Evolutionary conservation across 2,113 vertebrate species (phyloP).

Genomic region (Thinocorus orbignyianus): DNA sequence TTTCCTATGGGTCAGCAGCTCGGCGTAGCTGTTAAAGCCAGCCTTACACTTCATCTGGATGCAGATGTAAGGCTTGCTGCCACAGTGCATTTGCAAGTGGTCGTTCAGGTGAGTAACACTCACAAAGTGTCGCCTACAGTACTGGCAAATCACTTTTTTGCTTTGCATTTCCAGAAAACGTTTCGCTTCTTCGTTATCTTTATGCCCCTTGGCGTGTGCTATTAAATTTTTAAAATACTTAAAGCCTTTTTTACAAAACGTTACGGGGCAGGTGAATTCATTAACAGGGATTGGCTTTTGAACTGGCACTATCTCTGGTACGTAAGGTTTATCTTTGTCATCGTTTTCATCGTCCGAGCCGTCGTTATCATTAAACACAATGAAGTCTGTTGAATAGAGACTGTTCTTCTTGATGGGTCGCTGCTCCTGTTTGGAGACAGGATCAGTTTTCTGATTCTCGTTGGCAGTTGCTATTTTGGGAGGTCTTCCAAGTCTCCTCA

Average conservation of each 20-base stretch:
- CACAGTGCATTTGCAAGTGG: slow-evolving; percentile 96
- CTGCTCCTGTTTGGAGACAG: slow-evolving; percentile 78
- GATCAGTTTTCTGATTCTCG: slow-evolving; percentile 77
- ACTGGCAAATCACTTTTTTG: slow-evolving; percentile 97
- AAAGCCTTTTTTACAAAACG: slow-evolving; percentile 89
- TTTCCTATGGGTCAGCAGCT: slow-evolving; percentile 89
- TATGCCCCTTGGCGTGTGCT: slow-evolving; percentile 90
- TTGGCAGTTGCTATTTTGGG: slow-evolving; percentile 77
- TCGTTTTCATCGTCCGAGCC: slow-evolving; percentile 78
- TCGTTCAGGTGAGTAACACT: slow-evolving; percentile 94
- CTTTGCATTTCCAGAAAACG: slow-evolving; percentile 95
- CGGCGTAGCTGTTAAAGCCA: slow-evolving; percentile 91
- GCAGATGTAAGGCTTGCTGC: slow-evolving; percentile 93
- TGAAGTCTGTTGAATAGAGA: slow-evolving; percentile 80
- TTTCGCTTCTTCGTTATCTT: slow-evolving; percentile 90
- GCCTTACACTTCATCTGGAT: slow-evolving; percentile 96
- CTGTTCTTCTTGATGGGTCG: slow-evolving; percentile 84
- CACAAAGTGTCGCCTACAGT: slow-evolving; percentile 93
- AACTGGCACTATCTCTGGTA: slow-evolving; percentile 67
- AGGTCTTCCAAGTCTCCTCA: slow-evolving; percentile 82
- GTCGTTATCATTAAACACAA: slow-evolving; percentile 74
- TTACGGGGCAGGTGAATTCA: slow-evolving; percentile 90
- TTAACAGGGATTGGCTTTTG: slow-evolving; percentile 74
- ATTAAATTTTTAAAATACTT: slow-evolving; percentile 96
- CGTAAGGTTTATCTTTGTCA: slow-evolving; percentile 80